Percentiles rank a stretch among this genome's conserved stretches.
These are phyloP conservation scores for Glossosoma conforme DNA, from an alignment of 1,140 invertebrate species.

Conservation along the genomic window DNA sequence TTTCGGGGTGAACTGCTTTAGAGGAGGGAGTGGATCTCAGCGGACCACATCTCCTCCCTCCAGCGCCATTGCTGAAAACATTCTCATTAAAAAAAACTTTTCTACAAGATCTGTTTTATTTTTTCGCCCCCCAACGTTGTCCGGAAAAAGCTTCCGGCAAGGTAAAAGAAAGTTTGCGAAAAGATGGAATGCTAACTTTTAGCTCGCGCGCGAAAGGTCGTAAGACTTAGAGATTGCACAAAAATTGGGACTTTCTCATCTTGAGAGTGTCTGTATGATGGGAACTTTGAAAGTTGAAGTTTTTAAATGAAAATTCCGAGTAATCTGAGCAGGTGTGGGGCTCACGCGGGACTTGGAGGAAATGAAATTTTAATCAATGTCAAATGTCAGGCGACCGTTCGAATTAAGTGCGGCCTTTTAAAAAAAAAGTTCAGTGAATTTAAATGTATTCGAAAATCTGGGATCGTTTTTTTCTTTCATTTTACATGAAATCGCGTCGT, in stretches of 20 bases:
- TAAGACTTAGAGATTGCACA: no score
- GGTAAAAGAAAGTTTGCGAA: slow-evolving; percentile 23
- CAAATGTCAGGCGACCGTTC: slow-evolving; percentile 26
- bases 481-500: no score
- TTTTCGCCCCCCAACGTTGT: slow-evolving; percentile 10
- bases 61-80: slow-evolving; percentile 12
- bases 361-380: slow-evolving; percentile 33
- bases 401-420: slow-evolving; percentile 19
- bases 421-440: slow-evolving; percentile 4
- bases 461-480: no score
- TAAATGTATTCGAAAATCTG: no score
- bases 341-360: slow-evolving; percentile 16
- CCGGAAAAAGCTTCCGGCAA: slow-evolving; percentile 10
- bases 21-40: background rate
- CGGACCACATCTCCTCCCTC: background rate
- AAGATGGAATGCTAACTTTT: slow-evolving; percentile 27
- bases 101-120: slow-evolving; percentile 30
- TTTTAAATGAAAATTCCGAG: slow-evolving; percentile 32
- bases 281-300: slow-evolving; percentile 22
- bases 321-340: slow-evolving; percentile 28
- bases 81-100: slow-evolving; percentile 33
- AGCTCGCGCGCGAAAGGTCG: background rate
- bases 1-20: slow-evolving; percentile 3
- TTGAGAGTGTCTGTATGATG: background rate
- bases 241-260: no score